Percentiles rank a stretch among this genome's conserved stretches.
These are phyloP conservation scores for Scarus forsteni DNA, from an alignment of 2,797 vertebrate species.

Conservation along the genomic window DNA sequence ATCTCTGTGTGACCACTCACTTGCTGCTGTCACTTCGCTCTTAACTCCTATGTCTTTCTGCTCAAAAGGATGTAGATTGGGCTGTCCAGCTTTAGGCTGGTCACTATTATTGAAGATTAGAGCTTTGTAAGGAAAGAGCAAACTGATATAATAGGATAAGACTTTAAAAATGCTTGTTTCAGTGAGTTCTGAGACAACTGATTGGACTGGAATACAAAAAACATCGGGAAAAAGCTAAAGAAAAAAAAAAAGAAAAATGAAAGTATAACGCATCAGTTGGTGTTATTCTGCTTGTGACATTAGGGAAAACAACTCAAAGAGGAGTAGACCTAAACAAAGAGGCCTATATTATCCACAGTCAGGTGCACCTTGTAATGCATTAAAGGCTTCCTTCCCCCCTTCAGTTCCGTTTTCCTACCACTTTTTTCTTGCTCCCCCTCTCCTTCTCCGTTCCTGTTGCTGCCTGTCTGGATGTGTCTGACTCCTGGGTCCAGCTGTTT, in stretches of 20 bases:
- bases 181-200: no score
- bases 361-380: slow-evolving; percentile 75
- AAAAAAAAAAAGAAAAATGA: slow-evolving; percentile 3
- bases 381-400: slow-evolving; percentile 33
- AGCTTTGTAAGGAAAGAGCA: no score
- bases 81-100: no score
- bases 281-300: background rate
- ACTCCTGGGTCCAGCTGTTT: slow-evolving; percentile 84
- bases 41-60: no score
- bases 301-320: no score
- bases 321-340: slow-evolving; percentile 17
- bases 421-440: slow-evolving; percentile 12
- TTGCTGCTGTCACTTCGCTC: no score
- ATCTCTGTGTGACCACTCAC: no score
- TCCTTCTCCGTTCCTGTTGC: slow-evolving; percentile 64
- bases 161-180: no score
- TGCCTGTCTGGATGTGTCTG: slow-evolving; percentile 82
- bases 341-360: slow-evolving; percentile 44
- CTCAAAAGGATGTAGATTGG: no score
- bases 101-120: no score
- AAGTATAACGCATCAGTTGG: background rate
- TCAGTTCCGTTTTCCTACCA: slow-evolving; percentile 69
- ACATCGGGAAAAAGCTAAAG: no score
- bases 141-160: no score
- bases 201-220: background rate